Conservation (phyloP, 2,888 invertebrate species). For the Eustalomyia histrio region DNA sequence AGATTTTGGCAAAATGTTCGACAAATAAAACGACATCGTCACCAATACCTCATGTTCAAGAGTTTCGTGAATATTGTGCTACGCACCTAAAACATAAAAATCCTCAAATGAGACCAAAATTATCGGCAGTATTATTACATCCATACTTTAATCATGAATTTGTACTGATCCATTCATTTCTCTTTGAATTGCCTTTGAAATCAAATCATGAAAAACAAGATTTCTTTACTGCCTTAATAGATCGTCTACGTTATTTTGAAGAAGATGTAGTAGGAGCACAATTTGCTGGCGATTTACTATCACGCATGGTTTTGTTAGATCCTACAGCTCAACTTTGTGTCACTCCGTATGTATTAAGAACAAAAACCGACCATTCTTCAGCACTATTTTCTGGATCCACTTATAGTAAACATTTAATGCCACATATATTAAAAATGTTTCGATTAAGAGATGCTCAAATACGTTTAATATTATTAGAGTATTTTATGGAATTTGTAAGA, state of each 20-base stretch:
- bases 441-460: slow-evolving; percentile 92
- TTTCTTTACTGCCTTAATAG: slow-evolving; percentile 87
- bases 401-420: slow-evolving; percentile 88
- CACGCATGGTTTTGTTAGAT: slow-evolving; percentile 92
- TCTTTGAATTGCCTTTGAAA: slow-evolving; percentile 90
- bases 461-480: slow-evolving; percentile 87
- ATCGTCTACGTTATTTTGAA: slow-evolving; percentile 86
- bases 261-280: slow-evolving; percentile 91
- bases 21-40: slow-evolving; percentile 70
- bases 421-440: slow-evolving; percentile 89
- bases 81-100: slow-evolving; percentile 85
- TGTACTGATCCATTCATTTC: slow-evolving; percentile 89
- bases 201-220: slow-evolving; percentile 86
- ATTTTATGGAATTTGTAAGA: slow-evolving; percentile 88
- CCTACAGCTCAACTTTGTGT: slow-evolving; percentile 84
- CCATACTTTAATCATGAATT: slow-evolving; percentile 92
- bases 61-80: slow-evolving; percentile 86
- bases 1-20: slow-evolving; percentile 81
- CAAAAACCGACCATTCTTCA: slow-evolving; percentile 80
- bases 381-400: slow-evolving; percentile 85
- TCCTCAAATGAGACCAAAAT: slow-evolving; percentile 84
- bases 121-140: slow-evolving; percentile 85
- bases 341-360: slow-evolving; percentile 80
- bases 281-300: slow-evolving; percentile 87
- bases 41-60: slow-evolving; percentile 85